Evolutionary conservation across 2,797 vertebrate species (phyloP).

Genomic region (Aldrovandia affinis): DNA sequence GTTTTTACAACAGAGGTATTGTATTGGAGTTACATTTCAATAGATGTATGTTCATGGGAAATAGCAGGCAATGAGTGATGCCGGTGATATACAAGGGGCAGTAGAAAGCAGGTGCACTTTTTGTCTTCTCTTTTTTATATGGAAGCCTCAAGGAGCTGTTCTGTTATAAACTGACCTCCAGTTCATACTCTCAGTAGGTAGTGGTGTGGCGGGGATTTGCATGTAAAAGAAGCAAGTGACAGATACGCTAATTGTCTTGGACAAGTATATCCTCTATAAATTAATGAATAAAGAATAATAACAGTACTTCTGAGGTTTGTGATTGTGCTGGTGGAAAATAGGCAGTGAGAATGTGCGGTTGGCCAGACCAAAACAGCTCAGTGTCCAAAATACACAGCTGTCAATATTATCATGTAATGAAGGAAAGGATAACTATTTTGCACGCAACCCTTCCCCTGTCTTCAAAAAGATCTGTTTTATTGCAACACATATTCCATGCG

Average conservation of each 20-base stretch:
- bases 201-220: not conserved
- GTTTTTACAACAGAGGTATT: not conserved
- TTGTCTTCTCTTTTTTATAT: not conserved
- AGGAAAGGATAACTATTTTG: constrained; percentile 51
- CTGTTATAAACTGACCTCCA: not conserved
- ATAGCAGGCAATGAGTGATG: constrained; percentile 9
- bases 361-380: not conserved
- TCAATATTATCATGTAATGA: constrained; percentile 42
- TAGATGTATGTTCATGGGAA: not conserved
- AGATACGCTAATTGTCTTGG: too few relatives aligned
- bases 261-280: too few relatives aligned
- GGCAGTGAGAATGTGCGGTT: not conserved
- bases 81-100: not conserved
- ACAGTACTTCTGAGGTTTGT: not conserved
- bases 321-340: not conserved
- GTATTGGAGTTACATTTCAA: not conserved
- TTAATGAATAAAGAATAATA: too few relatives aligned
- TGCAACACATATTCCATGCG: constrained; percentile 29
- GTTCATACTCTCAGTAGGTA: not conserved
- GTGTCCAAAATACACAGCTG: constrained; percentile 49
- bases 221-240: too few relatives aligned
- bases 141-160: not conserved
- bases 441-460: constrained; percentile 37
- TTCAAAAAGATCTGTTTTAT: constrained; percentile 28
- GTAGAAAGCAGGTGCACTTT: constrained; percentile 7